These are phyloP conservation scores for Dissostichus mawsoni DNA, from an alignment of 2,113 vertebrate genomes.

Conservation along the genomic window DNA sequence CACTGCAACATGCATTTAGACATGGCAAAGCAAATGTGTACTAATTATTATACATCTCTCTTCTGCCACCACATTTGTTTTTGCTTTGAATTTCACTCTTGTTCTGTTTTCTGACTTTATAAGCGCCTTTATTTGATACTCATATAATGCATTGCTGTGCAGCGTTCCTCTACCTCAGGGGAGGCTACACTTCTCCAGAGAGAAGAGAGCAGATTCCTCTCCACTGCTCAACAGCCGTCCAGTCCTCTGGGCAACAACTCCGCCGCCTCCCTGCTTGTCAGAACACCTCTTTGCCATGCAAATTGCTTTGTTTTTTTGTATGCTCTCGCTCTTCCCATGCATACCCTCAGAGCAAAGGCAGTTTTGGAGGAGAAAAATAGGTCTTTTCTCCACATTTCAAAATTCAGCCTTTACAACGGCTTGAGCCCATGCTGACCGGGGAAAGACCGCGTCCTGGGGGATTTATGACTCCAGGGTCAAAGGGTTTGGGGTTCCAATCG, in stretches of 20 bases:
- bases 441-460: constrained; percentile 25
- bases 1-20: constrained; percentile 10
- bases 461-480: constrained; percentile 58
- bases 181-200: constrained; percentile 51
- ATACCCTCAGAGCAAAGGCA: constrained; percentile 34
- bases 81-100: constrained; percentile 23
- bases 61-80: not conserved
- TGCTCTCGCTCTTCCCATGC: constrained; percentile 18
- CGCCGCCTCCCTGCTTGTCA: constrained; percentile 60
- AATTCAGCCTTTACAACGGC: constrained; percentile 46
- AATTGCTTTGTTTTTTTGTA: constrained; percentile 58
- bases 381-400: constrained; percentile 29
- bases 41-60: not conserved
- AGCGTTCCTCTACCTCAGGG: constrained; percentile 25
- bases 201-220: constrained; percentile 57
- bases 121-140: constrained; percentile 63
- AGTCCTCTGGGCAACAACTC: constrained; percentile 64
- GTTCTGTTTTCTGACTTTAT: constrained; percentile 40
- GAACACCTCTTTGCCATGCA: constrained; percentile 73
- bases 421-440: constrained; percentile 22
- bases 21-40: not conserved
- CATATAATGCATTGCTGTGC: constrained; percentile 52
- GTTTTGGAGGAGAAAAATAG: constrained; percentile 29
- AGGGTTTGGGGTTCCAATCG: constrained; percentile 14
- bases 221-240: constrained; percentile 59